Evolutionary conservation across 2,888 invertebrate species (phyloP), one percentile per base, ranked within the genome.

Genomic region (Coelopa pilipes): DNA sequence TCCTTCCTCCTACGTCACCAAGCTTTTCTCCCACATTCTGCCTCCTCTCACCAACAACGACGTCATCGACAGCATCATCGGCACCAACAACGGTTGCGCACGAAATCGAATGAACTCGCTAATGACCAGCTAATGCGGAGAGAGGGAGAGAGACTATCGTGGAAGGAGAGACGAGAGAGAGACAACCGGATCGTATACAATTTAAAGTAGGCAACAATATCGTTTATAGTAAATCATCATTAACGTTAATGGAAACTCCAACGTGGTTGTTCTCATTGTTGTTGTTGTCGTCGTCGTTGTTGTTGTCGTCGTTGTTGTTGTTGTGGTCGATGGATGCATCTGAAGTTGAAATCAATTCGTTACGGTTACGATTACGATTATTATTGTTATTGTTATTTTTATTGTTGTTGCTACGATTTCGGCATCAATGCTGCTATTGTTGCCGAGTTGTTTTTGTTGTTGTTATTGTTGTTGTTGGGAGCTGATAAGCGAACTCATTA

Each of bases 201-300:
- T 34, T 34, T 34, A 34, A 34, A 34, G 34, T 34, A 34, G 34
- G 7, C 34, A 34, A 34, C 34, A 34, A 34, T 34, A 34, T 65
- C 65, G 11, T 17, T 65, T 65, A 65, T 46, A 65, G 65, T 65
- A 65, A 65, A 65, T 65, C 47, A 65, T 65, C 65, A 65, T 65
- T 46, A 65, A 45, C 2, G 4, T 34, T 34, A 34, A 34, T 4
- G 34, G 45, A 24, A 17, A n/a, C 45, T n/a, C 46, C 17, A 45
- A n/a, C 45, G n/a, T 7, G 1, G 7, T 45, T 46, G 7, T 63
- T 2, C 7, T 57, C 1, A 11, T 57, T 57, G 57, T 57, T 59
- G 57, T 17, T 59, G 9, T 59, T 59, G 21, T 59, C 11, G 17
- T 59, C 11, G 57, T 59, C 11, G 11, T 21, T 21, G 19, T 10